Conservation (phyloP, 2,888 invertebrate species). For the Archips crataeganus region DNA sequence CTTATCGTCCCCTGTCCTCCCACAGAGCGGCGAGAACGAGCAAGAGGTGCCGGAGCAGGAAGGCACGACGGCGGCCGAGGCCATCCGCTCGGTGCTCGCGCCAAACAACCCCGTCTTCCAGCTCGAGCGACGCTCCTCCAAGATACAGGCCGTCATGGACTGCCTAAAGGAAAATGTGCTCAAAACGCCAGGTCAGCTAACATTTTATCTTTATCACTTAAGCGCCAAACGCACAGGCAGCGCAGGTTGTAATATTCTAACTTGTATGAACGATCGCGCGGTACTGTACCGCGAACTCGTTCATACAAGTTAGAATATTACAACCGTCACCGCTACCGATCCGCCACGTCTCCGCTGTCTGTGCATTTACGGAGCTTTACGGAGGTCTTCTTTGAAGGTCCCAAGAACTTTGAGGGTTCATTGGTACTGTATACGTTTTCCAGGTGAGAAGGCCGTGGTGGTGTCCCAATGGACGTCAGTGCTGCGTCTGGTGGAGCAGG, state of each 20-base stretch:
- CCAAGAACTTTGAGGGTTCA: too few relatives aligned
- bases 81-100: constrained; percentile 87
- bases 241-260: too few relatives aligned
- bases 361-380: too few relatives aligned
- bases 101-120: constrained; percentile 91
- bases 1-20: too few relatives aligned
- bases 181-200: constrained; percentile 61
- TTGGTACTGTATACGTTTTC: not conserved
- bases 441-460: constrained; percentile 91
- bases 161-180: constrained; percentile 84
- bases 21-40: constrained; percentile 49
- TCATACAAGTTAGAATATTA: too few relatives aligned
- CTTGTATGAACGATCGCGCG: too few relatives aligned
- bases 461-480: constrained; percentile 98
- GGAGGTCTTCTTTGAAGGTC: too few relatives aligned
- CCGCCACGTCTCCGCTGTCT: too few relatives aligned
- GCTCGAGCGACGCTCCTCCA: constrained; percentile 87
- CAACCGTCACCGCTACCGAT: too few relatives aligned
- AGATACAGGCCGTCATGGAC: constrained; percentile 87
- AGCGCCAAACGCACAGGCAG: too few relatives aligned
- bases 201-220: too few relatives aligned
- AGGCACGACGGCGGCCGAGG: constrained; percentile 81
- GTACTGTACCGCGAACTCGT: too few relatives aligned
- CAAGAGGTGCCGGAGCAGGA: constrained; percentile 57
- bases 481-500: constrained; percentile 89